phyloP scores from a whole-genome alignment of 2,888 invertebrate species.

The Ichneumoninae sp. region DNA sequence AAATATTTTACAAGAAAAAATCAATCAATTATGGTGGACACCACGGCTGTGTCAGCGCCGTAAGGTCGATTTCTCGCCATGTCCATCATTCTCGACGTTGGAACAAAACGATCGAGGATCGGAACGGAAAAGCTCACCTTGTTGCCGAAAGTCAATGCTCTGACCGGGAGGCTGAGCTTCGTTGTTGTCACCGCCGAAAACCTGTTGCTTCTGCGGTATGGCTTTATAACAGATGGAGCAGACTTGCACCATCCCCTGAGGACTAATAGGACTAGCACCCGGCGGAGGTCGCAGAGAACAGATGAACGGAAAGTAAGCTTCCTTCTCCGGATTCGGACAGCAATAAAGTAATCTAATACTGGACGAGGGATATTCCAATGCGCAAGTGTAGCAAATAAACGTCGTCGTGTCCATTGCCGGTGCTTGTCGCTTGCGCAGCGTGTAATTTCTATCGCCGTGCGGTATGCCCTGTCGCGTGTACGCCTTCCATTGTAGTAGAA shows the following conservation, averaged over 20 bases:
- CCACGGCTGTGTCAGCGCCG: no score
- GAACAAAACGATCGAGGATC: constrained; percentile 30
- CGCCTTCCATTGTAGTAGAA: constrained; percentile 94
- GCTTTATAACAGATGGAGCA: constrained; percentile 94
- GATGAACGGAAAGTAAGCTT: constrained; percentile 96
- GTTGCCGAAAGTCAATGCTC: constrained; percentile 78
- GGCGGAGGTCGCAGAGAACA: constrained; percentile 91
- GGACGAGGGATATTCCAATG: constrained; percentile 91
- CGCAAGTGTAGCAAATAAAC: constrained; percentile 96
- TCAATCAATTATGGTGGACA: no score
- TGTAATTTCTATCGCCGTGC: constrained; percentile 92
- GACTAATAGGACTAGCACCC: constrained; percentile 95
- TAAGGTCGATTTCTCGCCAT: background rate
- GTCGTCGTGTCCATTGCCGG: constrained; percentile 88
- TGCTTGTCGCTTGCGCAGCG: constrained; percentile 91
- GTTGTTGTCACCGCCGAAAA: constrained; percentile 88
- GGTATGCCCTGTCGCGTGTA: constrained; percentile 90
- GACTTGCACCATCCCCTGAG: constrained; percentile 95
- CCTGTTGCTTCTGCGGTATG: constrained; percentile 91
- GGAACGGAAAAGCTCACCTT: constrained; percentile 71
- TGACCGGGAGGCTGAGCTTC: constrained; percentile 82
- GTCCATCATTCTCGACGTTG: background rate
- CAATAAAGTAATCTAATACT: constrained; percentile 93
- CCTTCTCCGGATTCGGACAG: constrained; percentile 92
- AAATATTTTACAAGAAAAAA: no score